phyloP scores from a whole-genome alignment of 2,113 vertebrate species.

The Felis chaus region DNA sequence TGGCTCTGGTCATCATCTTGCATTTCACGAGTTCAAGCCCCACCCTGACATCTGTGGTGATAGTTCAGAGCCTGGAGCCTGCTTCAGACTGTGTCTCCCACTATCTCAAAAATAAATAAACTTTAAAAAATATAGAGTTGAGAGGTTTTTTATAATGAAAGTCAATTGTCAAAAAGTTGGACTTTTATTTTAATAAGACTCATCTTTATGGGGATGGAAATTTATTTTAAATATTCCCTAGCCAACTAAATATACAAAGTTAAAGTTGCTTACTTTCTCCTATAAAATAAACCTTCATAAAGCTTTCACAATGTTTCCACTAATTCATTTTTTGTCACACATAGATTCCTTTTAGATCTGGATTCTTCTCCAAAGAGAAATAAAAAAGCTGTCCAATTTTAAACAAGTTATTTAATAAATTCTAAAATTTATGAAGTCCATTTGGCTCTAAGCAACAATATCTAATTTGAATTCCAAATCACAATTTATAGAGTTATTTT shows the following conservation, averaged over 20 bases:
- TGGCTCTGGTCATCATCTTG: no score
- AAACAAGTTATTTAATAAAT: slow-evolving; percentile 26
- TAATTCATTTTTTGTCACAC: neutral
- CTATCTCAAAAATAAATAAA: no score
- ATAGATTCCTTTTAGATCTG: neutral
- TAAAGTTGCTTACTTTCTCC: neutral
- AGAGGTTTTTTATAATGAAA: neutral
- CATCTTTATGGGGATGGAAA: neutral
- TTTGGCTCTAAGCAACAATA: neutral
- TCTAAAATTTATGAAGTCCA: slow-evolving; percentile 7
- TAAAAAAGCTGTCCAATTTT: neutral
- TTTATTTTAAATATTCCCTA: neutral
- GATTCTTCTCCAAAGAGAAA: neutral
- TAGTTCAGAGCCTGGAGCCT: no score
- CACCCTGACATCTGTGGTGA: no score
- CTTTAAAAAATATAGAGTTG: neutral
- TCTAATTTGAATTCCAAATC: slow-evolving; percentile 32
- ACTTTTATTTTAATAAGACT: neutral
- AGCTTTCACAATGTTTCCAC: neutral
- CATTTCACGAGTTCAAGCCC: no score
- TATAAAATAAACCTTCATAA: neutral
- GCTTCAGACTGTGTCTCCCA: no score
- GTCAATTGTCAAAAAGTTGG: neutral
- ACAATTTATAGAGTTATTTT: neutral
- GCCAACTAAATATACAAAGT: neutral